A percentile compares a stretch with the other conserved stretches of the same genome.
These are phyloP conservation scores for Artibeus lituratus DNA, from an alignment of 2,797 vertebrate species.

Conservation along the genomic window DNA sequence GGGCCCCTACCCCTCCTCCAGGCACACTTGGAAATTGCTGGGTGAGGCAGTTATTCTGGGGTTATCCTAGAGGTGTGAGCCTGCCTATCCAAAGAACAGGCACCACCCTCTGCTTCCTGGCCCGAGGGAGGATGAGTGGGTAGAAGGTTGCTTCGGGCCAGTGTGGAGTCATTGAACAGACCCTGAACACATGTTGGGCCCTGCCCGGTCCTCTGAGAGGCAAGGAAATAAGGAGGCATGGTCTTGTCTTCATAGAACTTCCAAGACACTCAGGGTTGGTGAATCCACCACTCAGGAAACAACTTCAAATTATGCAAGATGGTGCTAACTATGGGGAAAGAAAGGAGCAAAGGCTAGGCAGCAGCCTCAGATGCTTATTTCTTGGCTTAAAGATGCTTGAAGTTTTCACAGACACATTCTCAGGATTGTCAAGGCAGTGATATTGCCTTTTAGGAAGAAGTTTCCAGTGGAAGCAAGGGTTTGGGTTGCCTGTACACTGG, in stretches of 20 bases:
- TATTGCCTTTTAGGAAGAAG: conserved; percentile 16
- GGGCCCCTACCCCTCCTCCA: neutral
- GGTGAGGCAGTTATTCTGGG: neutral
- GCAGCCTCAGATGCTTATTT: neutral
- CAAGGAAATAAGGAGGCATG: neutral
- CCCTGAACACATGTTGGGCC: fast-evolving
- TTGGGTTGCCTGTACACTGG: neutral
- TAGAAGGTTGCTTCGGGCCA: neutral
- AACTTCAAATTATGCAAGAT: neutral
- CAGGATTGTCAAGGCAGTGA: neutral
- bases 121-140: neutral
- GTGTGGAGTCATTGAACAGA: neutral
- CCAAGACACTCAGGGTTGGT: neutral
- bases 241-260: neutral
- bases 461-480: neutral
- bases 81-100: neutral
- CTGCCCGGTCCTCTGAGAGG: neutral
- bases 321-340: neutral
- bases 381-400: neutral
- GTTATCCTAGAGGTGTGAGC: neutral
- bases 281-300: neutral
- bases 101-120: neutral
- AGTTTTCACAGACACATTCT: neutral
- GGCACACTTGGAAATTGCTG: neutral
- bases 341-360: neutral